Evolutionary conservation across 1,140 invertebrate genomes (phyloP).

Genomic region (Euura saliciscinereae): DNA sequence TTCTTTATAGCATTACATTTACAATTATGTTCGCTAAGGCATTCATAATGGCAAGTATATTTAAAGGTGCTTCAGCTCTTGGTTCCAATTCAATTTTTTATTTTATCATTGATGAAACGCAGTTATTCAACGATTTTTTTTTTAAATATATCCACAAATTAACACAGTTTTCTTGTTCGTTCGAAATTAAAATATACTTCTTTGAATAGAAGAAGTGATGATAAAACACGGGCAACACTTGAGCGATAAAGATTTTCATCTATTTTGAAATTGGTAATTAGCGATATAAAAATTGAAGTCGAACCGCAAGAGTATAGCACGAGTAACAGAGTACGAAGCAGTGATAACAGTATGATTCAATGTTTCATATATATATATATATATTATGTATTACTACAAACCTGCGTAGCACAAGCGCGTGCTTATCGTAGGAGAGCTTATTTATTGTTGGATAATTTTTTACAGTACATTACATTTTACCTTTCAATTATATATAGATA

Average conservation of each 20-base stretch:
- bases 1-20: neutral
- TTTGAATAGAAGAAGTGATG: no score
- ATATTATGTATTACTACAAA: slow-evolving; percentile 21
- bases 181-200: no score
- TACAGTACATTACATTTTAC: neutral
- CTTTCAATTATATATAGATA: slow-evolving; percentile 5
- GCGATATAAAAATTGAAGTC: neutral
- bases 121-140: no score
- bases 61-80: slow-evolving; percentile 30
- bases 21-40: slow-evolving; percentile 45
- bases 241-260: no score
- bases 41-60: slow-evolving; percentile 48
- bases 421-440: neutral
- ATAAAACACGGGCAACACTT: no score
- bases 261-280: no score
- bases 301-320: neutral
- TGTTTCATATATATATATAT: slow-evolving; percentile 24
- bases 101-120: neutral
- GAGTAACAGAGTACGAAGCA: slow-evolving; percentile 18
- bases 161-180: no score
- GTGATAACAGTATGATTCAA: slow-evolving; percentile 19
- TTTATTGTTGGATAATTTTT: neutral
- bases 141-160: no score
- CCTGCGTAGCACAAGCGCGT: slow-evolving; percentile 31
- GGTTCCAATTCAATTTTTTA: slow-evolving; percentile 11